Evolutionary conservation across 2,888 invertebrate genomes (phyloP).

Genomic region (Nesidiocoris tenuis): DNA sequence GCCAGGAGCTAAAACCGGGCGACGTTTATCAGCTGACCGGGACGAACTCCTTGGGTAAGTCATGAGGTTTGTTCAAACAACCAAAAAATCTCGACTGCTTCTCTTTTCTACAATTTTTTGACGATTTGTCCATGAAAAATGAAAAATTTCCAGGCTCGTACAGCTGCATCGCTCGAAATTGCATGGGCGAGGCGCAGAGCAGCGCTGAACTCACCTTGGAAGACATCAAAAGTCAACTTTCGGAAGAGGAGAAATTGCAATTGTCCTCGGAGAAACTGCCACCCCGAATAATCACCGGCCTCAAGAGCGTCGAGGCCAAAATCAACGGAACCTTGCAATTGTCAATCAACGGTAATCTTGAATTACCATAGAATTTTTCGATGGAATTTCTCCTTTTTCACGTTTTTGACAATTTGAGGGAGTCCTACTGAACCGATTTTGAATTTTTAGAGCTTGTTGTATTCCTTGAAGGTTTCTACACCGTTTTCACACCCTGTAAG

Average conservation of each 20-base stretch:
- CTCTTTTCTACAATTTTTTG: not conserved
- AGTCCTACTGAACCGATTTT: no score
- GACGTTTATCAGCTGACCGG: constrained; percentile 90
- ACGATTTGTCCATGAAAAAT: no score
- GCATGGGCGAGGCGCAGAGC: constrained; percentile 87
- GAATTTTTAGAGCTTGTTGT: no score
- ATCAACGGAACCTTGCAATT: constrained; percentile 81
- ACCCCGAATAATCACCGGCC: constrained; percentile 76
- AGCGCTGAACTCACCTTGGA: constrained; percentile 84
- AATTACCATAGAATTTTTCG: no score
- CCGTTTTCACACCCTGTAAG: no score
- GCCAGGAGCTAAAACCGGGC: constrained; percentile 85
- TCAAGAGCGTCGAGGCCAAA: constrained; percentile 78
- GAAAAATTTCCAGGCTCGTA: constrained; percentile 63
- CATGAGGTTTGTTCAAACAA: no score
- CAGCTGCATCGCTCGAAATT: constrained; percentile 84
- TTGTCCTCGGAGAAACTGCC: constrained; percentile 75
- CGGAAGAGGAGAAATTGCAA: constrained; percentile 79
- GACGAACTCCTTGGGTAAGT: constrained; percentile 73
- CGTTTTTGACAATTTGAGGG: no score
- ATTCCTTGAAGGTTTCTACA: no score
- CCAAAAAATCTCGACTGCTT: no score
- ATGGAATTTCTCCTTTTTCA: no score
- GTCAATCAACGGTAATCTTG: constrained; percentile 68
- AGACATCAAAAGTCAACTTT: constrained; percentile 85